These are phyloP conservation scores for Pimpla rufipes DNA, from an alignment of 2,888 invertebrate species.

Conservation along the genomic window DNA sequence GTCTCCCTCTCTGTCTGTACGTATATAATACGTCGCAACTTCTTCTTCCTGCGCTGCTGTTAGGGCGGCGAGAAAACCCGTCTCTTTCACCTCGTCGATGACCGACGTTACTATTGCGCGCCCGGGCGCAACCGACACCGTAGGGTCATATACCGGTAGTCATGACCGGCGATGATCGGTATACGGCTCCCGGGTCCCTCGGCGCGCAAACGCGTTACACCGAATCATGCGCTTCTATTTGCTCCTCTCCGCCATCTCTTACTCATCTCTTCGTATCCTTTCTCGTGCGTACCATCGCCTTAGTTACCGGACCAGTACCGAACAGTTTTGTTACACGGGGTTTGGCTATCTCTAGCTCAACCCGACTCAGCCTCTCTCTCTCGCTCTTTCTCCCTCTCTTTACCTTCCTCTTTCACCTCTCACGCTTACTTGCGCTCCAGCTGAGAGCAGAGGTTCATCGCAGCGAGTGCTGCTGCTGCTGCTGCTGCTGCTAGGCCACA, in stretches of 20 bases:
- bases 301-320: conserved; percentile 21
- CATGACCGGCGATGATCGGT: conserved; percentile 63
- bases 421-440: conserved; percentile 45
- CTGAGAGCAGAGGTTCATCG: conserved; percentile 38
- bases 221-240: conserved; percentile 37
- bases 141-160: conserved; percentile 40
- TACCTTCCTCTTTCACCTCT: conserved; percentile 43
- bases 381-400: conserved; percentile 21
- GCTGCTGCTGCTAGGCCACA: conserved; percentile 25
- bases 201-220: conserved; percentile 35
- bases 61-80: conserved; percentile 22
- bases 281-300: conserved; percentile 53
- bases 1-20: background rate
- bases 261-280: conserved; percentile 58
- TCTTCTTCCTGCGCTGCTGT: conserved; percentile 16
- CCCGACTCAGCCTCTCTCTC: conserved; percentile 22
- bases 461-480: conserved; percentile 12
- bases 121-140: conserved; percentile 29
- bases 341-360: conserved; percentile 31
- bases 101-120: conserved; percentile 39
- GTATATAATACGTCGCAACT: background rate
- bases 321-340: conserved; percentile 51
- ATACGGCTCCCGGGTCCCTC: conserved; percentile 50
- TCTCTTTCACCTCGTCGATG: conserved; percentile 62
- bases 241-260: conserved; percentile 47